Conservation (phyloP, 2,113 vertebrate species). For the Diglossa brunneiventris region DNA sequence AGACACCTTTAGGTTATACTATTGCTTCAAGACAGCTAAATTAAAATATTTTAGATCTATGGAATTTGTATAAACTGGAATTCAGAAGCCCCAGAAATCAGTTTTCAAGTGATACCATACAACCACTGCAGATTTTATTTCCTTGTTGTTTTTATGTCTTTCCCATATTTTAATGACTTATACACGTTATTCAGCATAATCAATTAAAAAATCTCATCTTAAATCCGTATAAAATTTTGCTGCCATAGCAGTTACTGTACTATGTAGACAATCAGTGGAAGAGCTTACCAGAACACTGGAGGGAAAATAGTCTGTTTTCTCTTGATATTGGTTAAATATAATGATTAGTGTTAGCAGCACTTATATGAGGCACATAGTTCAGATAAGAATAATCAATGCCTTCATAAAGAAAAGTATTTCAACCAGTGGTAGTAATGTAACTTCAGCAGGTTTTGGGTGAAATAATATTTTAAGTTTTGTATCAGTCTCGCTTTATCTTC, state of each 20-base stretch:
- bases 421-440: not conserved
- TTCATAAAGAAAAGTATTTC: not conserved
- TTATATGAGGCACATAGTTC: not conserved
- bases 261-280: not conserved
- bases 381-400: not conserved
- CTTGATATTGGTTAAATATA: not conserved
- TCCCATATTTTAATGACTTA: not conserved
- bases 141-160: not conserved
- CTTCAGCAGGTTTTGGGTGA: not conserved
- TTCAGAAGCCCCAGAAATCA: not conserved
- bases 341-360: not conserved
- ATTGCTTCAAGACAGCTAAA: not conserved
- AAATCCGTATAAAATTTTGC: not conserved
- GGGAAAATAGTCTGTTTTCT: not conserved
- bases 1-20: not conserved
- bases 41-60: not conserved
- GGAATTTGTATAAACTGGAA: not conserved
- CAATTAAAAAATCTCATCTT: not conserved
- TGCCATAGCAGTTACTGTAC: not conserved
- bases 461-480: not conserved
- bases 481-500: not conserved
- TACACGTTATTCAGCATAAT: not conserved
- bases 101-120: not conserved
- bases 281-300: not conserved
- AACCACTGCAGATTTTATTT: not conserved